Evolutionary conservation across 2,888 invertebrate species (phyloP).

Genomic region (Lepidochitona cinerea): DNA sequence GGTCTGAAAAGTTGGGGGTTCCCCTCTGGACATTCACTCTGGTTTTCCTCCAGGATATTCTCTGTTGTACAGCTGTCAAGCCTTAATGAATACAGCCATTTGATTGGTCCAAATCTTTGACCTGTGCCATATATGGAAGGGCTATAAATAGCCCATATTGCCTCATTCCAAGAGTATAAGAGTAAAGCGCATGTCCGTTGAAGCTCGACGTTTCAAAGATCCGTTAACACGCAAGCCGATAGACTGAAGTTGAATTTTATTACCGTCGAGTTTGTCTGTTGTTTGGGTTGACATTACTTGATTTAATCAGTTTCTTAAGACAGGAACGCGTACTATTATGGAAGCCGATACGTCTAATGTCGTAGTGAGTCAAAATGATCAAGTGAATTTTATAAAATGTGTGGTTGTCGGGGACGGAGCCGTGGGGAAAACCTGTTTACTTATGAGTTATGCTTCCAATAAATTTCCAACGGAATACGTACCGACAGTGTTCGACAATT

Average conservation of each 20-base stretch:
- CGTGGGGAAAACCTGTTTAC: slow-evolving; percentile 63
- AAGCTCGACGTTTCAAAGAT: neutral
- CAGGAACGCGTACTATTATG: no score
- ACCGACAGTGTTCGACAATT: slow-evolving; percentile 43
- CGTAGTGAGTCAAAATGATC: neutral
- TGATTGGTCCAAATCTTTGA: no score
- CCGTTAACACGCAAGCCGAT: neutral
- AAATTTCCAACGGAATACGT: slow-evolving; percentile 62
- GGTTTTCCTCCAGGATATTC: no score
- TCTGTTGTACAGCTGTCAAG: no score
- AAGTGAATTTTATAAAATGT: slow-evolving; percentile 56
- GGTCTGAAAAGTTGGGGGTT: no score
- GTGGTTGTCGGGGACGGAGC: slow-evolving; percentile 64
- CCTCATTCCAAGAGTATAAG: neutral
- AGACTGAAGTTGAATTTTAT: no score
- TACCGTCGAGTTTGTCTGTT: no score
- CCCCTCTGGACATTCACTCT: no score
- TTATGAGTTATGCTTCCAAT: slow-evolving; percentile 64
- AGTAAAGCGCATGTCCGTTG: neutral
- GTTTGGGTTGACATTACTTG: no score
- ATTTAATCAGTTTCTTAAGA: no score
- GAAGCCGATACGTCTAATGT: neutral
- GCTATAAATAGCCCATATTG: neutral
- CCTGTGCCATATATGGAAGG: neutral
- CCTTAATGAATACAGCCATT: no score